Base-by-base conservation (phyloP, 2,888 invertebrate species). In the Nemotelus nigrinus region DNA sequence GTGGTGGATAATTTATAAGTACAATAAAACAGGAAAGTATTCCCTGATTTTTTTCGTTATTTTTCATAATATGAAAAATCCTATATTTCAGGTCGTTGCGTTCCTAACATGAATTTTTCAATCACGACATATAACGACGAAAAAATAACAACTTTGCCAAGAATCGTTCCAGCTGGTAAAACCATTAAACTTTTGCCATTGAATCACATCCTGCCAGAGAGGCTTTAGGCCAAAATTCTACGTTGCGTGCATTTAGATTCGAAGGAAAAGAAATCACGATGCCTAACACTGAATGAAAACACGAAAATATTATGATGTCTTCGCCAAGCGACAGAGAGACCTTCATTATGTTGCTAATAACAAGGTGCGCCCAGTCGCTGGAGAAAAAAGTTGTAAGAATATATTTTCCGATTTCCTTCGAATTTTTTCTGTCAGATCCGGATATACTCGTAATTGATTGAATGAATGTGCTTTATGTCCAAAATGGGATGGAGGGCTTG, bases 1-100 rank as follows among this genome's bases (percentile, higher is more conserved):
- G 25, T 25, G 25, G 25, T 25, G 60, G 60, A 60, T 60, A 60
- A 60, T 60, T 60, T 60, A 60, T 60, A 60, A 41, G 60, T 43
- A 60, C 60, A 60, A 60, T 60, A 60, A 60, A 60, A 39, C 60
- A 60, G 41, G 60, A 60, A 41, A 60, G 7, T 60, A 60, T 25
- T 25, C 25, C 25, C 25, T 25, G 25, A 25, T 25, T 25, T 25
- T 25, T 25, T 25, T 25, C 25, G 25, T 25, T 25, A 25, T 25
- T 25, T 25, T 25, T 25, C 25, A 25, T 25, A 25, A 25, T 25
- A 25, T 25, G 25, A 25, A 25, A 25, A 25, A 25, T 25, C 25
- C 25, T 25, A 25, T 25, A 25, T 25, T 25, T 8, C 50, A 50
- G 50, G 50, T 50, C 50, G 6, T 7, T 50, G 50, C 8, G 5